These are phyloP conservation scores for Tauraco hartlaubi DNA, from an alignment of 2,797 vertebrate species.

Conservation along the genomic window DNA sequence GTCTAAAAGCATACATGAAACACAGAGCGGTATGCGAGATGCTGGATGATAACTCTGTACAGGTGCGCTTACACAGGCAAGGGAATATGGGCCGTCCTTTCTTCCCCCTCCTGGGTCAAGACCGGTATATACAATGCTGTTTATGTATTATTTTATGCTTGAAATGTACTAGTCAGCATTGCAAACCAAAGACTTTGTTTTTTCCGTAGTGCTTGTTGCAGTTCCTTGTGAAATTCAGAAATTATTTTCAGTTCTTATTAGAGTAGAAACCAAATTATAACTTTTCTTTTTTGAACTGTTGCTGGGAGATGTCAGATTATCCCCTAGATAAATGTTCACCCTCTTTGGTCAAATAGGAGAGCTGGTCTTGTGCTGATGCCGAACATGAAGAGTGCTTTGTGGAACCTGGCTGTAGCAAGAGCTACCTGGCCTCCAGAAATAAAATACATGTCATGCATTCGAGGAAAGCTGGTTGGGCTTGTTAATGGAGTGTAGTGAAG, in stretches of 20 bases:
- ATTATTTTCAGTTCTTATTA: background rate
- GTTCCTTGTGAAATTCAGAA: background rate
- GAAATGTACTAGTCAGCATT: background rate
- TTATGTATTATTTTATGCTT: background rate
- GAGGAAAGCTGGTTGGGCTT: background rate
- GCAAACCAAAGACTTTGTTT: background rate
- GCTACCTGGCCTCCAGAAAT: background rate
- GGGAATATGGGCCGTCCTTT: background rate
- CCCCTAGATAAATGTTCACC: background rate
- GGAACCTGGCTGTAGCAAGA: background rate
- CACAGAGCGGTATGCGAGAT: accelerated
- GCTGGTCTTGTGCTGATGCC: background rate
- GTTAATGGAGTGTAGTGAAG: background rate
- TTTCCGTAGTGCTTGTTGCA: background rate
- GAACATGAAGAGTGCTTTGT: background rate
- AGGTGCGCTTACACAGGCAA: background rate
- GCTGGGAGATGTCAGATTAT: background rate
- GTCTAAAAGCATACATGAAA: background rate
- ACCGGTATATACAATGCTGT: background rate
- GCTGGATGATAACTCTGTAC: background rate
- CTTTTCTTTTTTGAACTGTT: background rate
- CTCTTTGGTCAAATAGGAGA: background rate
- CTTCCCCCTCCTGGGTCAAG: background rate
- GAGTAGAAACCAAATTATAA: background rate
- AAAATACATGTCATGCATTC: background rate